Conservation (phyloP, 1,140 invertebrate species). For the Bombus fervidus region DNA sequence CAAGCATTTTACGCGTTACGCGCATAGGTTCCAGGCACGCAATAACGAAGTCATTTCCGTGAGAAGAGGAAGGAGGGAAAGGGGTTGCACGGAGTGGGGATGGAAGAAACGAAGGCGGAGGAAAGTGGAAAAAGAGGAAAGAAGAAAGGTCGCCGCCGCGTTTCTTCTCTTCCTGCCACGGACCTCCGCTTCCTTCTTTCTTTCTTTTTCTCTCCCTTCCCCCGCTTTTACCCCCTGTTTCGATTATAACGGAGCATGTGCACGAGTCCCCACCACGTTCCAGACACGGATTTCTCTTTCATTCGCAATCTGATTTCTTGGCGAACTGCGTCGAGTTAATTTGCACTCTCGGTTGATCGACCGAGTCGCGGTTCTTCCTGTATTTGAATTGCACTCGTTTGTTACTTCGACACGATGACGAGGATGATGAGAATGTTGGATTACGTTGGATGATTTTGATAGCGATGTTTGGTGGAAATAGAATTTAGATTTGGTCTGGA, state of each 20-base stretch:
- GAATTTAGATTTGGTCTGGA: background rate
- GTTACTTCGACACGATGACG: background rate
- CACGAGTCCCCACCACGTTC: conserved; percentile 23
- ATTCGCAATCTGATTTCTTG: conserved; percentile 66
- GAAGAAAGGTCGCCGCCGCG: conserved; percentile 33
- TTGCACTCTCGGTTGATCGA: conserved; percentile 18
- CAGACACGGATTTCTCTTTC: conserved; percentile 64
- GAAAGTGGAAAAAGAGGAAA: conserved; percentile 32
- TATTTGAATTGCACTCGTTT: background rate
- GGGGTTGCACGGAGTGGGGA: background rate
- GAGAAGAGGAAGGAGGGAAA: conserved; percentile 3
- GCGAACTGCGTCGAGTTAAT: conserved; percentile 13
- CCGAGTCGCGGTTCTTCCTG: background rate
- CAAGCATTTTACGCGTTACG: conserved; percentile 33
- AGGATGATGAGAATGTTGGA: background rate
- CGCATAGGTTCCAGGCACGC: conserved; percentile 8
- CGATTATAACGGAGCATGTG: conserved; percentile 58
- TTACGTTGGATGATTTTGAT: background rate
- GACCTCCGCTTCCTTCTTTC: conserved; percentile 18
- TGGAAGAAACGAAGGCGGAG: background rate
- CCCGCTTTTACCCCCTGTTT: background rate
- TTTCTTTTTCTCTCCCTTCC: conserved; percentile 4
- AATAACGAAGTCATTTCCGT: conserved; percentile 27
- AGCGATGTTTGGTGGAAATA: background rate
- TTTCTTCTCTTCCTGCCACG: conserved; percentile 53